A percentile compares a stretch with the other conserved stretches of the same genome.
These are phyloP conservation scores for Ibidorhyncha struthersii DNA, from an alignment of 2,113 vertebrate species.

Conservation along the genomic window DNA sequence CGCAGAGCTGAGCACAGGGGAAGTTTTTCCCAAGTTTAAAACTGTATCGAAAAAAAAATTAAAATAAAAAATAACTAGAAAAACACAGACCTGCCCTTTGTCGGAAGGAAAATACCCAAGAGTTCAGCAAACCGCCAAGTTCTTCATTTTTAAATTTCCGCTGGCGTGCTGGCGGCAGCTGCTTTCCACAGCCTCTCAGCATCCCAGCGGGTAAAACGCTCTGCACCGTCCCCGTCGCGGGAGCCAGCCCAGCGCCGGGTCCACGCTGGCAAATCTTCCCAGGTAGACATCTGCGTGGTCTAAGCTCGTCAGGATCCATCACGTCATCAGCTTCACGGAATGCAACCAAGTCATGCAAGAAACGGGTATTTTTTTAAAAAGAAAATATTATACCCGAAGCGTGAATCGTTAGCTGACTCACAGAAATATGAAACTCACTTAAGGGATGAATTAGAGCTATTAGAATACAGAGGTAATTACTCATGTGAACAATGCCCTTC, in stretches of 20 bases:
- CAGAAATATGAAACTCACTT: not conserved
- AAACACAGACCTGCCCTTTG: not conserved
- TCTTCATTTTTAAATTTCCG: not conserved
- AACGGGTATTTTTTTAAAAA: not conserved
- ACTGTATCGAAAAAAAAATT: not conserved
- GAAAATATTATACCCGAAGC: not conserved
- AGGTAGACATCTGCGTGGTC: not conserved
- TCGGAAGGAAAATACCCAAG: not conserved
- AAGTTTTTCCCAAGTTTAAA: not conserved
- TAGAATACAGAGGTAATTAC: constrained; percentile 58
- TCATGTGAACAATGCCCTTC: constrained; percentile 44
- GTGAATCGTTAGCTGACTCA: not conserved
- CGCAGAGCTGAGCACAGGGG: not conserved
- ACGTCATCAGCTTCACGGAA: not conserved
- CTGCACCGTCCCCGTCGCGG: not conserved
- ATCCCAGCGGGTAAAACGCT: not conserved
- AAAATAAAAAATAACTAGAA: not conserved
- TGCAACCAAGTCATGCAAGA: not conserved
- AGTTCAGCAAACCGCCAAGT: not conserved
- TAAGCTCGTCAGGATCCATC: not conserved
- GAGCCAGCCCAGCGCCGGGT: not conserved
- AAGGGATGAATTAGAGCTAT: constrained; percentile 18
- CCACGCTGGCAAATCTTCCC: not conserved
- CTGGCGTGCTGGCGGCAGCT: not conserved
- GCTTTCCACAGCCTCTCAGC: not conserved